Conservation (phyloP, 2,888 invertebrate species). For the Drosophila falleni region DNA sequence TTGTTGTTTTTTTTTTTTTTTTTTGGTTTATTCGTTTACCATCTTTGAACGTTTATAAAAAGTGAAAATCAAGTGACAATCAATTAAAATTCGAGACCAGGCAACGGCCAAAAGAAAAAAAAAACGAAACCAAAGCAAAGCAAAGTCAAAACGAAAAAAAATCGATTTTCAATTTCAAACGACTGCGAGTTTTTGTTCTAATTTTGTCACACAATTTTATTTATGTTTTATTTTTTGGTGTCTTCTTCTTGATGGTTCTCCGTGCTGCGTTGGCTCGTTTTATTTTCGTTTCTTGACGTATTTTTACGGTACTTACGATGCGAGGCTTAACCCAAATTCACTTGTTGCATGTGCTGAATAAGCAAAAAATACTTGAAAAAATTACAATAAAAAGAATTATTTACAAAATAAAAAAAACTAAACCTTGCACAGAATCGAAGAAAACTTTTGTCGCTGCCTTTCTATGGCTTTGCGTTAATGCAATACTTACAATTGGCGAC, state of each 20-base stretch:
- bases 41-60: conserved; percentile 69
- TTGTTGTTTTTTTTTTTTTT: conserved; percentile 32
- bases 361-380: conserved; percentile 60
- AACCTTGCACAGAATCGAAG: conserved; percentile 54
- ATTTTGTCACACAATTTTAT: conserved; percentile 63
- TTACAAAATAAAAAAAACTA: conserved; percentile 25
- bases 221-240: conserved; percentile 20
- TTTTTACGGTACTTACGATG: conserved; percentile 70
- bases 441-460: conserved; percentile 60
- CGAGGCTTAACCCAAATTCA: conserved; percentile 80
- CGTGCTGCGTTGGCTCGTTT: conserved; percentile 59
- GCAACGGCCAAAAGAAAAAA: conserved; percentile 28
- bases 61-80: conserved; percentile 81
- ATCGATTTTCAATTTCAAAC: conserved; percentile 77
- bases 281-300: conserved; percentile 55
- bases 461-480: conserved; percentile 73
- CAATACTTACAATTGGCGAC: conserved; percentile 58
- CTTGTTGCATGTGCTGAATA: conserved; percentile 82
- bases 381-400: conserved; percentile 31
- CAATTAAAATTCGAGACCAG: conserved; percentile 80
- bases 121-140: conserved; percentile 15
- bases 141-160: conserved; percentile 43
- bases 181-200: conserved; percentile 67
- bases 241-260: conserved; percentile 24
- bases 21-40: conserved; percentile 46